Evolutionary conservation across 2,113 vertebrate species (phyloP).

Genomic region (Semnornis frantzii): DNA sequence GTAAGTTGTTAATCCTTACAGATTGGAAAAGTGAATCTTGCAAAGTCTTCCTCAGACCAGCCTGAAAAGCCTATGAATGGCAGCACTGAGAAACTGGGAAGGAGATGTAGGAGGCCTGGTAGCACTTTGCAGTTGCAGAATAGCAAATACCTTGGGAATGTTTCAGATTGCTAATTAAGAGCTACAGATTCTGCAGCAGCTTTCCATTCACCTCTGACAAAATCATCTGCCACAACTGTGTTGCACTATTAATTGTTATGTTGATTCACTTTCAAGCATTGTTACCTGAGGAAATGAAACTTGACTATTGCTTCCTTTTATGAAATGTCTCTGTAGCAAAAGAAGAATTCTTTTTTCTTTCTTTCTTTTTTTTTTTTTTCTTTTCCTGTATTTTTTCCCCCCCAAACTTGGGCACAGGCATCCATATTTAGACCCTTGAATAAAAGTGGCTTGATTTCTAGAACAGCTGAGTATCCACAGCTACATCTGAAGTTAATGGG

Average conservation of each 20-base stretch:
- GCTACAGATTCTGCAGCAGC: background rate
- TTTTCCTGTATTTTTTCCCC: background rate
- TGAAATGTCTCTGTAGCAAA: conserved; percentile 2
- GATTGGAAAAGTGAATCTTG: conserved; percentile 58
- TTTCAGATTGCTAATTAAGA: background rate
- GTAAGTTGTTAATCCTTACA: conserved; percentile 36
- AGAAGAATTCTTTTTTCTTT: background rate
- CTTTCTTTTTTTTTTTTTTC: background rate
- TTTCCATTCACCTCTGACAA: conserved; percentile 18
- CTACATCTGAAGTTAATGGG: conserved; percentile 67
- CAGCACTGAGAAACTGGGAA: background rate
- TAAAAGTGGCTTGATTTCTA: conserved; percentile 70
- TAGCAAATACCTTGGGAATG: background rate
- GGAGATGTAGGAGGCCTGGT: conserved; percentile 11
- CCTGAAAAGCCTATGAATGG: conserved; percentile 30
- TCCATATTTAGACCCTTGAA: conserved; percentile 71
- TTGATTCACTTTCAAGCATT: conserved; percentile 30
- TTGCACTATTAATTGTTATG: conserved; percentile 47
- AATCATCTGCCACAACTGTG: background rate
- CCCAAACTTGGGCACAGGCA: conserved; percentile 43
- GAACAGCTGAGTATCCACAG: conserved; percentile 65
- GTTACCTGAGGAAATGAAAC: conserved; percentile 16
- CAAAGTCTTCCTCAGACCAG: conserved; percentile 25
- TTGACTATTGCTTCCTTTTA: conserved; percentile 21
- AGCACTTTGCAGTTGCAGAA: background rate